Base-by-base conservation (phyloP, 2,888 invertebrate genomes). In the Melanotus villosus region DNA sequence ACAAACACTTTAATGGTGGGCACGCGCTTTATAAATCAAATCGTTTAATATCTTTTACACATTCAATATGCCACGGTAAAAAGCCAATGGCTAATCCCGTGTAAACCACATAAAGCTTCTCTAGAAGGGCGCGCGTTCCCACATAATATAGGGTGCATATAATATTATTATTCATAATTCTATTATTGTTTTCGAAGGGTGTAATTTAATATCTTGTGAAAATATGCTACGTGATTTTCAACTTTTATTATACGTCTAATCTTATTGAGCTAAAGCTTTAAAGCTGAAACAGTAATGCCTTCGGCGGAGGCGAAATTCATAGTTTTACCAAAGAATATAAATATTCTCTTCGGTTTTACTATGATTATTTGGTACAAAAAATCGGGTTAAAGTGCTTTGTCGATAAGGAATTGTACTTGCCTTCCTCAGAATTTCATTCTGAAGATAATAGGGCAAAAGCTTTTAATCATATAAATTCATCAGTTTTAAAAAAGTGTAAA, bases 31-130 rank as follows among this genome's bases (percentile, higher is more conserved):
- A 81, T 82, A 81, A 81, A 82, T 81, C 81, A 80, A 81, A 79
- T 74, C 80, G 78, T 82, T 82, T 83, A 83, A 84, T 83, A 81
- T 81, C 81, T 81, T 83, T 83, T 82, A 82, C 82, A 81, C 78
- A 80, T 83, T 81, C 83, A 83, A 83, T 83, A 83, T 82, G 84
- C 80, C 78, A 76, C 77, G 77, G 69, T 81, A 83, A 84, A 83
- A 83, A 82, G 81, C 79, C 80, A 73, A 77, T 75, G 73, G 80
- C 78, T 83, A 83, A 83, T 82, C 83, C 76, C 82, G 66, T 83
- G 83, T 84, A 83, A 84, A 83, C 83, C 84, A 71, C 81, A 80
- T 82, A 82, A 82, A 81, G 82, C 79, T 76, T 79, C 76, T 74
- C 5, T n/a, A 34, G 71, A 72, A 73, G 73, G 76, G 71, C 68